Evolutionary conservation across 2,888 invertebrate genomes (phyloP).

Genomic region (Latheticus oryzae): DNA sequence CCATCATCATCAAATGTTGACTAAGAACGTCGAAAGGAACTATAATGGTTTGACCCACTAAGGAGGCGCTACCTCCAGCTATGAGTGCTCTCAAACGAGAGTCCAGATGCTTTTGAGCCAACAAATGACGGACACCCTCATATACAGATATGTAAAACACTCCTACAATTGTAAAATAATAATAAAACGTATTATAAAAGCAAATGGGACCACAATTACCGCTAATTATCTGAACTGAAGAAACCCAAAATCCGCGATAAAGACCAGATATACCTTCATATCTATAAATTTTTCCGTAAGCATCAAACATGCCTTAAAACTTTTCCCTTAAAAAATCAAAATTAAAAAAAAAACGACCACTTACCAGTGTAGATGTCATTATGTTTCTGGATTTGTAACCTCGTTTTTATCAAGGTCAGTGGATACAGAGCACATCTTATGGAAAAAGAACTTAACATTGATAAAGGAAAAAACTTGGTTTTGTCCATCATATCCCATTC

Average conservation of each 20-base stretch:
- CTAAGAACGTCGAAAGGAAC: slow-evolving; percentile 97
- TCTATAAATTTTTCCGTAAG: slow-evolving; percentile 86
- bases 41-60: slow-evolving; percentile 94
- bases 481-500: slow-evolving; percentile 99
- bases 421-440: slow-evolving; percentile 87
- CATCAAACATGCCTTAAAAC: slow-evolving; percentile 80
- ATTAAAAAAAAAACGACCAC: slow-evolving; percentile 11
- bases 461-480: slow-evolving; percentile 91
- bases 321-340: too few species aligned
- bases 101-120: slow-evolving; percentile 76
- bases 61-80: slow-evolving; percentile 91
- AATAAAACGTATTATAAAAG: too few species aligned
- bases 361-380: slow-evolving; percentile 84
- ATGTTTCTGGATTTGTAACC: slow-evolving; percentile 88
- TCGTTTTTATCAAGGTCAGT: slow-evolving; percentile 92
- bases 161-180: slow-evolving; percentile 70
- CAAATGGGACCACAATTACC: too few species aligned
- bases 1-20: slow-evolving; percentile 96
- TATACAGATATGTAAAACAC: slow-evolving; percentile 95
- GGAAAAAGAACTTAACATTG: slow-evolving; percentile 88
- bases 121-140: slow-evolving; percentile 86
- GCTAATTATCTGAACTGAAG: slow-evolving; percentile 75
- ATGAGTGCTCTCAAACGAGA: slow-evolving; percentile 81
- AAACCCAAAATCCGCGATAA: slow-evolving; percentile 96
- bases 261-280: slow-evolving; percentile 88